Percentiles rank a stretch among this genome's conserved stretches.
These are phyloP conservation scores for Lasioglossum marginatum DNA, from an alignment of 2,888 invertebrate species.

Conservation along the genomic window DNA sequence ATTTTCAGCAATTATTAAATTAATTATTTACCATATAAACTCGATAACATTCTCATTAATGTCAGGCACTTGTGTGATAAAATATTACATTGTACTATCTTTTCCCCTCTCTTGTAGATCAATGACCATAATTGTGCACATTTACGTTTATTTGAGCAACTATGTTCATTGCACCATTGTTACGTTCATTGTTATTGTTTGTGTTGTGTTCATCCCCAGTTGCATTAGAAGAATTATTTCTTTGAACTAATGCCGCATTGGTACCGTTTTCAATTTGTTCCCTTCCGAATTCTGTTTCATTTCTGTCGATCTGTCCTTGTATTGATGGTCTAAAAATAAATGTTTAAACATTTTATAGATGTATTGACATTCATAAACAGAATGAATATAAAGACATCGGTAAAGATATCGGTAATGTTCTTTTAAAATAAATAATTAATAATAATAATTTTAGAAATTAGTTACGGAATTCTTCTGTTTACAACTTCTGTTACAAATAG, in stretches of 20 bases:
- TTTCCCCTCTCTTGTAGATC: background rate
- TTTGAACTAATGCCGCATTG: slow-evolving; percentile 66
- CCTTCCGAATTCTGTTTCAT: slow-evolving; percentile 67
- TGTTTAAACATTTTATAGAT: background rate
- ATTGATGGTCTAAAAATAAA: slow-evolving; percentile 70
- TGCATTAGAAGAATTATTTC: slow-evolving; percentile 55
- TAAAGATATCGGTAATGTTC: background rate
- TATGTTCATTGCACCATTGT: slow-evolving; percentile 24
- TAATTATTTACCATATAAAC: slow-evolving; percentile 27
- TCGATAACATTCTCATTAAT: background rate
- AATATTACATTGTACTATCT: slow-evolving; percentile 6
- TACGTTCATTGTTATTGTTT: background rate
- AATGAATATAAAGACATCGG: background rate
- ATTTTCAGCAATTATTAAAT: background rate
- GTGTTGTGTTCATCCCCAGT: slow-evolving; percentile 37
- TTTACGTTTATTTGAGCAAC: slow-evolving; percentile 72
- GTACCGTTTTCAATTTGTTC: slow-evolving; percentile 75
- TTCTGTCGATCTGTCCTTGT: slow-evolving; percentile 66
- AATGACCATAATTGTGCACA: slow-evolving; percentile 66
- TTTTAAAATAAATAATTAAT: background rate
- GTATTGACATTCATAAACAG: background rate
- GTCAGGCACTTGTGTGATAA: slow-evolving; percentile 16
- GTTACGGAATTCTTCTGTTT: background rate
- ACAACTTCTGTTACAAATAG: too few relatives aligned
- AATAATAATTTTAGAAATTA: background rate